Evolutionary conservation across 2,888 invertebrate genomes (phyloP), one percentile per base, ranked within the genome.

Genomic region (Cordylochernes scorpioides): DNA sequence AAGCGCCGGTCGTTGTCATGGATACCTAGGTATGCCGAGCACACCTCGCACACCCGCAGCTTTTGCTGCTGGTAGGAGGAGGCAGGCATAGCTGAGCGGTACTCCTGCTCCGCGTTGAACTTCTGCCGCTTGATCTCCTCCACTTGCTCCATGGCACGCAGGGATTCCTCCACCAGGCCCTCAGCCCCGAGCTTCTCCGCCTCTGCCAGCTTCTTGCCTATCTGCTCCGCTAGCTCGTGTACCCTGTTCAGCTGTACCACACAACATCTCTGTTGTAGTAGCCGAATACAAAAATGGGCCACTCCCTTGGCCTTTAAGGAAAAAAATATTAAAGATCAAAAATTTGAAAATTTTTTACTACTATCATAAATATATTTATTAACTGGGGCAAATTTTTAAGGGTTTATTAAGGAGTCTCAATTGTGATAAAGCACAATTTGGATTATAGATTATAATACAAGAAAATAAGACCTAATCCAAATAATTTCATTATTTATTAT

Each of bases 31-130:
- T 91, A 97, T 0, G 94, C 94, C 2, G 86, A 88, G 57, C 94
- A 94, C 3, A 86, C 82, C 54, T 94, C 94, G 54, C 94, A 94
- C 6, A 94, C 91, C 2, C 94, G 64, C 39, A 94, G 53, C 51
- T 94, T 94, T 52, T 94, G 94, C 48, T 94, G 94, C 51, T 94
- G 94, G 50, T 91, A 94, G 38, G 82, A 86, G 30, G 84, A 82
- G 0, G 88, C 86, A 3, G 94, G 91, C 84, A 94, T 91, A 3
- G 86, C 84, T 48, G 86, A 84, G 26, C 88, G 68, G 49, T 91
- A 94, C 41, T 91, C 91, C 47, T 77, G 77, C 58, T 97, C 94
- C 0, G 91, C 86, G 39, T 75, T 71, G 14, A 71, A 64, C 57
- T 97, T 97, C 54, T 74, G 71, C 51, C 80, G 77, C 33, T 88